These are phyloP conservation scores for Pteronura brasiliensis DNA, from an alignment of 2,113 vertebrate species.

Conservation along the genomic window DNA sequence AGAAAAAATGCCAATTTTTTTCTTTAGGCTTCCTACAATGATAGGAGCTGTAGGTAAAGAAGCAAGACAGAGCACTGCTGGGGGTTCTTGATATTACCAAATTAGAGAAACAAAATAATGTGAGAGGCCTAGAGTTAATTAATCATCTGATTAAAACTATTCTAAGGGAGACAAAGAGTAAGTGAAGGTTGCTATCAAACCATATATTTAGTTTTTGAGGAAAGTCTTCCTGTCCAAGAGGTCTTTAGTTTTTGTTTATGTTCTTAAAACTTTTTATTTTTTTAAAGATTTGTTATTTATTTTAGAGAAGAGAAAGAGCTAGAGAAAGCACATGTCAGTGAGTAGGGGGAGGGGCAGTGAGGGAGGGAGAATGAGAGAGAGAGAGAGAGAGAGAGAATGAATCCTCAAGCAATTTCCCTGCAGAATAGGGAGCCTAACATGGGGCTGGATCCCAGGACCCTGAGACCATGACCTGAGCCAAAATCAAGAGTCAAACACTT, in stretches of 20 bases:
- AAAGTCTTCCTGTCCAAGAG: background rate
- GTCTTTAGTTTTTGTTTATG: background rate
- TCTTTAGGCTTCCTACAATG: background rate
- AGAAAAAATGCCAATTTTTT: background rate
- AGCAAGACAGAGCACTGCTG: background rate
- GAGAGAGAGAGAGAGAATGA: background rate
- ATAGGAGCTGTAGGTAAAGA: background rate
- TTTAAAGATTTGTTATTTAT: background rate
- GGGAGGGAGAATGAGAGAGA: background rate
- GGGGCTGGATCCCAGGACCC: background rate
- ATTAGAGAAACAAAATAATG: background rate
- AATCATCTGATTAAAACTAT: background rate
- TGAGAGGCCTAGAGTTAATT: background rate
- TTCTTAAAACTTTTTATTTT: background rate
- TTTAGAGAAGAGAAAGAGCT: background rate
- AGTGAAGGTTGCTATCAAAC: background rate
- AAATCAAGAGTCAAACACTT: background rate
- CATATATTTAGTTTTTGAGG: background rate
- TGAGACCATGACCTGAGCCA: background rate
- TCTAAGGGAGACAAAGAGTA: background rate
- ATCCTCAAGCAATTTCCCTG: background rate
- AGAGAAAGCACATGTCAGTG: background rate
- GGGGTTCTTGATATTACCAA: background rate
- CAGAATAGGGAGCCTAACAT: background rate
- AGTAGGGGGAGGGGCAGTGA: background rate